Evolutionary conservation across 2,888 invertebrate genomes (phyloP), one percentile per base, ranked within the genome.

Genomic region (Lasius fuliginosus): DNA sequence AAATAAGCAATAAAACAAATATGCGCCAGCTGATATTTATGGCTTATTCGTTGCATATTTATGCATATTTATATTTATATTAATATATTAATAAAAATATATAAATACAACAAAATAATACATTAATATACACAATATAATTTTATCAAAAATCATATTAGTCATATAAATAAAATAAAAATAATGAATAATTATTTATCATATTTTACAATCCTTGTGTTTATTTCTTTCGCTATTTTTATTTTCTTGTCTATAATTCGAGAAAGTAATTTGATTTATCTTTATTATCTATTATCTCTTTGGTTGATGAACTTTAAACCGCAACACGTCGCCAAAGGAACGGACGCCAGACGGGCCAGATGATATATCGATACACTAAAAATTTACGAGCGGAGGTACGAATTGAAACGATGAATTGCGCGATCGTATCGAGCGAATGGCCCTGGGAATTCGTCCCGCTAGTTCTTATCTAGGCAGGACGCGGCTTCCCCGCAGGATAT

Each of bases 381-480:
- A 81, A 42, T 77, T 83, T 81, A 71, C 74, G 56, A 68, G 58
- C 60, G 65, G 30, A 49, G 56, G 49, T 83, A 68, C 79, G 84
- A 87, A 88, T 88, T 86, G 84, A 84, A 85, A 76, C 82, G 87
- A 67, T 62, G 85, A 84, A 87, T 84, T 68, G 85, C 77, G 82
- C 81, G 83, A 68, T 33, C 53, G 73, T 67, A 58, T 69, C 77
- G 77, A 62, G 65, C 75, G 77, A 71, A 85, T 77, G 56, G 85
- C 33, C 60, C 79, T 83, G 88, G 85, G 84, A 89, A 87, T 87
- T 73, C 83, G 84, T 75, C 76, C 81, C 27, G 69, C 58, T 85
- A 77, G 84, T 87, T 87, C 85, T 90, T 90, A 90, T 90, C 90
- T 88, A 84, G 60, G 36, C 83, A 82, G 85, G 68, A 85, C 83